Base-by-base conservation (phyloP, 30 jellyfish, hydroid and myxozoan species). In the Turritopsis dohrnii region DNA sequence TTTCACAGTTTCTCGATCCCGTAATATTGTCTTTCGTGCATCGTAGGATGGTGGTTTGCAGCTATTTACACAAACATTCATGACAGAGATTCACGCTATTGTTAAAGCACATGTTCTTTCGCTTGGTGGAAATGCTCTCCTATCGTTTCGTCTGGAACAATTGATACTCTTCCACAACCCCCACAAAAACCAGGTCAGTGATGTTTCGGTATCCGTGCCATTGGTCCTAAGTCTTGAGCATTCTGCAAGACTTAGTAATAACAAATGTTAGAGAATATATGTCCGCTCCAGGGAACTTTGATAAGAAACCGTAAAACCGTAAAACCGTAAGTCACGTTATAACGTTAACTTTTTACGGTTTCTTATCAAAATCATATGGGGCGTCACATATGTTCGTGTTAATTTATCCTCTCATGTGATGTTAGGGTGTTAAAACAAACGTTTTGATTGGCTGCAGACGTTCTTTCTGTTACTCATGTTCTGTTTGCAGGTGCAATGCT, bases 171-270 rank as follows among this genome's bases (percentile, higher is more conserved):
- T 79, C 52, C 90, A 84, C 79, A 93, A 92, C 85, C 87, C 98
- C 29, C 96, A 89, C 65, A 93, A 93, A 79, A 93, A 93, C 82
- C 96, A 93, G 98, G 98, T 88, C 71, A 23, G 86, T 65, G 71
- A n/a, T n/a, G n/a, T n/a, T n/a, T 18, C n/a, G n/a, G n/a, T n/a
- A n/a, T n/a, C n/a, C n/a, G n/a, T n/a, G n/a, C n/a, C n/a, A n/a
- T n/a, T n/a, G n/a, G n/a, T n/a, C n/a, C n/a, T n/a, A n/a, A n/a
- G n/a, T n/a, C n/a, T n/a, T n/a, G n/a, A n/a, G n/a, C n/a, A n/a
- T n/a, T n/a, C n/a, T n/a, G n/a, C n/a, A n/a, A n/a, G n/a, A n/a
- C n/a, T n/a, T n/a, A n/a, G n/a, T n/a, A n/a, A n/a, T n/a, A n/a
- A n/a, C n/a, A n/a, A n/a, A n/a, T n/a, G n/a, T n/a, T n/a, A n/a